Base-by-base conservation (phyloP, 1,140 invertebrate genomes). In the Xylocopa sonorina region DNA sequence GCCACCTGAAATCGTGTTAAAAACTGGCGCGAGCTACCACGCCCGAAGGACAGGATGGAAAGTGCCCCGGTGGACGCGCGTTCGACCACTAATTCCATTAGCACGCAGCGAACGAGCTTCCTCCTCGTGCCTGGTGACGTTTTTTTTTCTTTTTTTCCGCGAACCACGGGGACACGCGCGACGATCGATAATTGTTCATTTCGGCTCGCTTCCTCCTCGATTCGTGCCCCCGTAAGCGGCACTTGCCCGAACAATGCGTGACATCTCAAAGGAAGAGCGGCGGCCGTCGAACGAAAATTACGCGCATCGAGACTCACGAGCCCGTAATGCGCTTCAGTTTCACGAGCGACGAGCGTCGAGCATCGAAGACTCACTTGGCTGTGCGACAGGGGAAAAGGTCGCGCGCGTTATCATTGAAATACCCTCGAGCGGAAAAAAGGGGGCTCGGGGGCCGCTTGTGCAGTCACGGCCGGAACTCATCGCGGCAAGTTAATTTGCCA, bases 401-500 rank as follows among this genome's bases (percentile, higher is more conserved):
- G 78, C 69, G 43, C 21, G 27, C 34, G 32, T 48, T 58, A 74
- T 82, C 80, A 82, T 80, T 80, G 81, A 53, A 62, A 66, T 32
- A 48, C 58, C 43, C 32, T 77, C 55, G 68, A 78, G 78, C 62
- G 46, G 67, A 75, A 67, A 82, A 53, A 73, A 24, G 53, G 55
- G 57, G 48, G 38, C 51, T 41, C 21, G 64, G 51, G 53, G 50
- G 63, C n/a, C n/a, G n/a, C 21, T 12, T 43, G 64, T 62, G 74
- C 80, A 60, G 21, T 69, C 51, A 71, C 60, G 48, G 24, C 10
- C 69, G 46, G 27, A 48, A 55, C 46, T 64, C 55, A 67, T 62
- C n/a, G 48, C 51, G 57, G 69, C 77, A 83, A 83, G 76, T 83
- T 83, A 83, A 83, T 83, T 83, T 63, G 53, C 51, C 53, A 78